Evolutionary conservation across 2,113 vertebrate species (phyloP).

Genomic region (Coracopsis vasa): DNA sequence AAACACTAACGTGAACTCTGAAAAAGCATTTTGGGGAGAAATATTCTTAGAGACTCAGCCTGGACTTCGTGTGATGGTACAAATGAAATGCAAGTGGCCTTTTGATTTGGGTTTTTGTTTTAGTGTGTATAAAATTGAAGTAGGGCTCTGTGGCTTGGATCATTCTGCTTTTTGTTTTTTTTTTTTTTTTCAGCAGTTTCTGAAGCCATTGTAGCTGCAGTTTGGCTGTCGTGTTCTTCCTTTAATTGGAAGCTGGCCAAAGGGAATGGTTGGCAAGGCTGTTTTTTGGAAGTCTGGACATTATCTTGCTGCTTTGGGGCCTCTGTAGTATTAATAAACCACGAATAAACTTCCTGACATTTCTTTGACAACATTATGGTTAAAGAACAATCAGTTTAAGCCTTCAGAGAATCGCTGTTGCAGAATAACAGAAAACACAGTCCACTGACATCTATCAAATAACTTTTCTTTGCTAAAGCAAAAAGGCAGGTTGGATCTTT

Average conservation of each 20-base stretch:
- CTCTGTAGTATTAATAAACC: slow-evolving; percentile 54
- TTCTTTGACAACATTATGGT: slow-evolving; percentile 37
- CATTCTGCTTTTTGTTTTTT: neutral
- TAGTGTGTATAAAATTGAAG: neutral
- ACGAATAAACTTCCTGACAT: slow-evolving; percentile 49
- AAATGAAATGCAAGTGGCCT: neutral
- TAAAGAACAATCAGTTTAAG: slow-evolving; percentile 15
- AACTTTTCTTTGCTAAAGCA: neutral
- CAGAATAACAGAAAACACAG: slow-evolving; percentile 10
- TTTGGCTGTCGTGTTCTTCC: slow-evolving; percentile 28
- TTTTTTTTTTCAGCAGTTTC: neutral
- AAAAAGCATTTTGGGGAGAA: neutral
- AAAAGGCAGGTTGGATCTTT: neutral
- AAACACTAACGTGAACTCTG: neutral
- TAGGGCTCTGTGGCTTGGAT: neutral
- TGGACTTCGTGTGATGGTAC: neutral
- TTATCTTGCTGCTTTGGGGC: slow-evolving; percentile 28
- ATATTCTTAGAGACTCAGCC: neutral
- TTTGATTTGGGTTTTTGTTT: neutral
- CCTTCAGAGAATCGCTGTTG: slow-evolving; percentile 28
- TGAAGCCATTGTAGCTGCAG: neutral
- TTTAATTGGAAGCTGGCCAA: slow-evolving; percentile 36
- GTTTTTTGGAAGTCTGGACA: slow-evolving; percentile 34
- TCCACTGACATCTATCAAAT: neutral
- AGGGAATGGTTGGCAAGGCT: neutral